Conservation (phyloP, 2,888 invertebrate species). For the Steinernema scapterisci region DNA sequence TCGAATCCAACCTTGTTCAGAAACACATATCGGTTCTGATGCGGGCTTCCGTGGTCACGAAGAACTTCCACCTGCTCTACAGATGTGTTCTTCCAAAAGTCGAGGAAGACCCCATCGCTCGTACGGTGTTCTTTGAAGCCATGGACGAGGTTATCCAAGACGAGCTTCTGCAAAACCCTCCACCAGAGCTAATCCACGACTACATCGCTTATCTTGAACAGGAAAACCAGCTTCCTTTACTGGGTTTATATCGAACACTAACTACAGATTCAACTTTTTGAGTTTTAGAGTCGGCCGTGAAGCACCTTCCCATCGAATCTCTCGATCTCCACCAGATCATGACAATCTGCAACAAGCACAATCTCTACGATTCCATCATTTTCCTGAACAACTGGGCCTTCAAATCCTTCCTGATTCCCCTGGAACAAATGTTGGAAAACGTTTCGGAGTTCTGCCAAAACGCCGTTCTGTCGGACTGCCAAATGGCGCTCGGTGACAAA, state of each 20-base stretch:
- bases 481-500: slow-evolving; percentile 78
- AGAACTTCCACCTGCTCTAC: slow-evolving; percentile 72
- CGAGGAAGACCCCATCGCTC: slow-evolving; percentile 73
- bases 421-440: slow-evolving; percentile 71
- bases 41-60: slow-evolving; percentile 45
- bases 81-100: slow-evolving; percentile 74
- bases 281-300: slow-evolving; percentile 74
- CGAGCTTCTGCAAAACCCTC: slow-evolving; percentile 69
- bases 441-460: slow-evolving; percentile 46
- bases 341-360: slow-evolving; percentile 74
- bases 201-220: slow-evolving; percentile 77
- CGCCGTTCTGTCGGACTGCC: slow-evolving; percentile 67
- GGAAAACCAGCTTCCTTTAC: slow-evolving; percentile 74
- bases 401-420: slow-evolving; percentile 77
- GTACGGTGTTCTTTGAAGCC: slow-evolving; percentile 76
- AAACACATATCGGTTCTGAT: slow-evolving; percentile 54
- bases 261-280: not conserved
- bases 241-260: slow-evolving; percentile 69
- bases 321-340: slow-evolving; percentile 77
- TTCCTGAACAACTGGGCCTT: slow-evolving; percentile 81
- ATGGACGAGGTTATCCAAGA: slow-evolving; percentile 73
- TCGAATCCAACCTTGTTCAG: slow-evolving; percentile 36
- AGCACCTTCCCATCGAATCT: slow-evolving; percentile 78
- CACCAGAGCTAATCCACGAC: slow-evolving; percentile 78
- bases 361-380: slow-evolving; percentile 77